Evolutionary conservation across 2,888 invertebrate species (phyloP).

Genomic region (Drosophila bunnanda): DNA sequence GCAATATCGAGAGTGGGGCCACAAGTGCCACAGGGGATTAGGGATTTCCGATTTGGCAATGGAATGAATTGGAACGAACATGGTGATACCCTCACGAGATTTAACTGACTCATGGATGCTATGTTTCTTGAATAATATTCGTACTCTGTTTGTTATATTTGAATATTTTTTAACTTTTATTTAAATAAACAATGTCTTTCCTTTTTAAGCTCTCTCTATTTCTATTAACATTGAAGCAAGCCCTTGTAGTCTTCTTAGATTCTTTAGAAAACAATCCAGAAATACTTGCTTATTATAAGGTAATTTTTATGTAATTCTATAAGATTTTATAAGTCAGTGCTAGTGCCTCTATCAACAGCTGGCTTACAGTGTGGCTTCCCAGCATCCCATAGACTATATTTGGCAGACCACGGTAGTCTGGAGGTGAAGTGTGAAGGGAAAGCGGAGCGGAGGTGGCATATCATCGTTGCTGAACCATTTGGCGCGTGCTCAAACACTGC

Average conservation of each 20-base stretch:
- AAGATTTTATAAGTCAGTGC: conserved; percentile 35
- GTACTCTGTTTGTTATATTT: not conserved
- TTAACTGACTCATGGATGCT: not conserved
- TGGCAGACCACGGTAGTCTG: conserved; percentile 24
- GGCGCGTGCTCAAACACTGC: conserved; percentile 64
- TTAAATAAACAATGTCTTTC: not conserved
- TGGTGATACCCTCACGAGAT: not conserved
- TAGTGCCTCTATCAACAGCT: conserved; percentile 61
- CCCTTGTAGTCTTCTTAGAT: not conserved
- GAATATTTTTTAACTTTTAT: not conserved
- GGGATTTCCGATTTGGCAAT: conserved; percentile 1
- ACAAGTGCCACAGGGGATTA: conserved; percentile 1
- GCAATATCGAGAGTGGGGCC: conserved; percentile 13
- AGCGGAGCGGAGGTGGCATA: not conserved
- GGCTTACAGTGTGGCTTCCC: conserved; percentile 19
- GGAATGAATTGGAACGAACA: not conserved
- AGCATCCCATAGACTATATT: conserved; percentile 21
- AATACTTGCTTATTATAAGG: too few relatives aligned
- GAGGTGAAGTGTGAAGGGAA: not conserved
- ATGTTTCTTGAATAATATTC: not conserved
- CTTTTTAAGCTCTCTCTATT: not conserved
- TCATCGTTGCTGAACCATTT: conserved; percentile 28
- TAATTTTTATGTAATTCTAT: not conserved
- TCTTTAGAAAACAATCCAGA: not conserved
- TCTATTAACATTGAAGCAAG: not conserved